These are phyloP conservation scores for Cettia cetti DNA, from an alignment of 2,113 vertebrate species.

Conservation along the genomic window DNA sequence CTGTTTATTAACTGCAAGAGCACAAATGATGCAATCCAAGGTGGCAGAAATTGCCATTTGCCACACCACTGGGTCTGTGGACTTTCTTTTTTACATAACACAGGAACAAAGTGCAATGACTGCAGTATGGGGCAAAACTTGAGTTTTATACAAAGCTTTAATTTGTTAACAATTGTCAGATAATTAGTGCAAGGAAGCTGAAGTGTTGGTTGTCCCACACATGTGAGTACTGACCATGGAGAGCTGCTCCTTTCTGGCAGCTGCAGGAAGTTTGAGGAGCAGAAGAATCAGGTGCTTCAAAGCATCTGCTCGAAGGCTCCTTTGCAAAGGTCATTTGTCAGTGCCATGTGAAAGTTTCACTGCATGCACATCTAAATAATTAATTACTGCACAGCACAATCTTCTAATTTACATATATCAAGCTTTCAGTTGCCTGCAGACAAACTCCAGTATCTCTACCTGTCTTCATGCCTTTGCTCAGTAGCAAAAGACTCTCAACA, in stretches of 20 bases:
- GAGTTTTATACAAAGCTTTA: background rate
- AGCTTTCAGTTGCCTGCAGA: background rate
- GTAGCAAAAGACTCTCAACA: background rate
- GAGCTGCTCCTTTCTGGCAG: background rate
- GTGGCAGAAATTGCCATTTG: background rate
- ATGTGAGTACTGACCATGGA: rapidly evolving
- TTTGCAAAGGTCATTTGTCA: constrained; percentile 25
- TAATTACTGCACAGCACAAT: background rate
- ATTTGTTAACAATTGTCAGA: background rate
- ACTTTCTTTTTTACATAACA: background rate
- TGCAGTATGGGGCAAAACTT: background rate
- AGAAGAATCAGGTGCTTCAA: background rate
- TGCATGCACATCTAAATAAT: constrained; percentile 13
- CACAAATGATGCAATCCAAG: background rate
- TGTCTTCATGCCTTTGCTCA: background rate
- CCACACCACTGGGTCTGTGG: background rate
- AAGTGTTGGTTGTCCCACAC: background rate
- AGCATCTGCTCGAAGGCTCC: background rate
- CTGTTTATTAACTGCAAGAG: background rate
- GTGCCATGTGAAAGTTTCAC: background rate
- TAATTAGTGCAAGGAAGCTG: background rate
- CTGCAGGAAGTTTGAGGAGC: background rate
- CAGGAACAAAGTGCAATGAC: background rate
- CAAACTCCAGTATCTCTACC: background rate
- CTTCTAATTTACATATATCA: background rate